A percentile compares a stretch with the other conserved stretches of the same genome.
phyloP scores from a whole-genome alignment of 2,888 invertebrate genomes.

The Erebia ligea region DNA sequence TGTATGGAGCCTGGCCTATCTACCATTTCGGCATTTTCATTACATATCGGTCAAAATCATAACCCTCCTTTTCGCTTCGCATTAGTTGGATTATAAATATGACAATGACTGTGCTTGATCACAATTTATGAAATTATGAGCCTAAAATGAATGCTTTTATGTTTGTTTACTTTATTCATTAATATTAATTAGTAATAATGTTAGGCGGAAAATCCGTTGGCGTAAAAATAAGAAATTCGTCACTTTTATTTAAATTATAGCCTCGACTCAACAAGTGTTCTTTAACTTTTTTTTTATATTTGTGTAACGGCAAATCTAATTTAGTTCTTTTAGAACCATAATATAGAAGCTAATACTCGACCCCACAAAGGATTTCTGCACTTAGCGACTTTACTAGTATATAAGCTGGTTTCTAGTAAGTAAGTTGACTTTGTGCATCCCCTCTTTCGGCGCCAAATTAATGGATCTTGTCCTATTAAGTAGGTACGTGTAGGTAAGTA shows the following conservation, averaged over 20 bases:
- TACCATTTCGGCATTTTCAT: no score
- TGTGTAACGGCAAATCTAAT: no score
- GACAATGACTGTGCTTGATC: background rate
- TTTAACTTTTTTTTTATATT: no score
- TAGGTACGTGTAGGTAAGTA: background rate
- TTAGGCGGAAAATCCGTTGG: conserved; percentile 14
- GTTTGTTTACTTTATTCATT: background rate
- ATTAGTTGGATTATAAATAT: background rate
- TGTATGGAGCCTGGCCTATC: no score
- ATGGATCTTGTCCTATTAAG: background rate
- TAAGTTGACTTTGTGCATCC: no score
- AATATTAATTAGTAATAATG: background rate
- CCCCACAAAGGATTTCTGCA: no score
- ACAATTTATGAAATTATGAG: background rate
- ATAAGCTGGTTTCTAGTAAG: background rate
- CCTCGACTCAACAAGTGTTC: no score
- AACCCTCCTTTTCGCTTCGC: no score
- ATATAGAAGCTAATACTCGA: no score
- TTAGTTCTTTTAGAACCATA: no score
- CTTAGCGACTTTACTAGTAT: background rate
- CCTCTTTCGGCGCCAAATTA: background rate
- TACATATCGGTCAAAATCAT: no score
- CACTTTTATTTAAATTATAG: no score
- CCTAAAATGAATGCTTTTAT: background rate
- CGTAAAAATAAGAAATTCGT: background rate